Evolutionary conservation across 2,797 vertebrate genomes (phyloP), one percentile per base, ranked within the genome.

Genomic region (Jordanella pulchra): DNA sequence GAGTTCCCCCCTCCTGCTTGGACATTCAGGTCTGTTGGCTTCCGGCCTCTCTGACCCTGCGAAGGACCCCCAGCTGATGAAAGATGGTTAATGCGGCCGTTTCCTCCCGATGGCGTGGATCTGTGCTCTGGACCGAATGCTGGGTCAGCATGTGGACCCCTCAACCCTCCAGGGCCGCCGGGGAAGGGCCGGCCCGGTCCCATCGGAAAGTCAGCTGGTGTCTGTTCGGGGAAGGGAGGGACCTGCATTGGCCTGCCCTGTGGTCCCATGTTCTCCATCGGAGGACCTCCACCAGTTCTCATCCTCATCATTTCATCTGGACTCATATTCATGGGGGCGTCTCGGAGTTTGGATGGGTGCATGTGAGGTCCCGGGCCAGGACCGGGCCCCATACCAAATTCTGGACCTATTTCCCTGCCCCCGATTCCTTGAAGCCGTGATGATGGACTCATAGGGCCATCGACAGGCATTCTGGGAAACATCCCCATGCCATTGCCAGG

Each of bases 401-500:
- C 97, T 13, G 93, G 91, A 23, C 91, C 92, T 82, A 99, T 95
- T 82, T 99, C 97, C 80, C 97, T 94, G 55, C 94, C 92, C 10
- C 97, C 97, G 94, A 99, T 99, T 0, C 95, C 95, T 80, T 98
- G 97, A 21, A 97, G 96, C 88, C 98, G 91, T 11, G 97, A 97
- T 18, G 97, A 97, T 14, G 97, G 98, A 87, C 98, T 99, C 96
- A 99, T 97, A 0, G 97, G 97, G 82, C 97, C 97, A 84, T 99
- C 98, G 9, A 94, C 95, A 0, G 97, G 96, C 94, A 98, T 96
- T 83, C 97, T 96, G 65, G 97, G 96, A 93, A 99, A 99, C 89
- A 99, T 96, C 60, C 96, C 96, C 86, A 94, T 94, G 30, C 94
- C 93, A 73, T 91, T 96, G 35, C 96, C 97, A 23, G 97, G 96